These are phyloP conservation scores for Oreotrochilus melanogaster DNA, from an alignment of 2,113 vertebrate species.

Conservation along the genomic window DNA sequence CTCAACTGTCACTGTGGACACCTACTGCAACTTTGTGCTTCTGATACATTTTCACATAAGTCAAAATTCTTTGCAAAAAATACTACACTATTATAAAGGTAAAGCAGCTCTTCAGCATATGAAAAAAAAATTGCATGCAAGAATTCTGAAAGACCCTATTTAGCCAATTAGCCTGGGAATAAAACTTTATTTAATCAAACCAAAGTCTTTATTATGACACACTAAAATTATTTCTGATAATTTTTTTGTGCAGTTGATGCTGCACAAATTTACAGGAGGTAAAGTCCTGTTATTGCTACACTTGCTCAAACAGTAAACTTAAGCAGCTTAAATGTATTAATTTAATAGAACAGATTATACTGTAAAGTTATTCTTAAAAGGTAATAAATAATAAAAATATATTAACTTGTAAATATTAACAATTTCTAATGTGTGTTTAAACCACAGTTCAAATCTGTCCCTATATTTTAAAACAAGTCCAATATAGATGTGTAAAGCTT, in stretches of 20 bases:
- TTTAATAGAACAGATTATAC: neutral
- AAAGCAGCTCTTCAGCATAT: neutral
- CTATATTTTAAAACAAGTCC: neutral
- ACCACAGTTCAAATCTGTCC: neutral
- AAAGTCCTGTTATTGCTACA: neutral
- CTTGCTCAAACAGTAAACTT: neutral
- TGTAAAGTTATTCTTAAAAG: neutral
- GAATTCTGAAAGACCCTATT: neutral
- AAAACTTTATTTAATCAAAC: neutral
- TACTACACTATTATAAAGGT: neutral
- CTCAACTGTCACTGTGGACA: neutral
- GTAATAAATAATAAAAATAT: neutral
- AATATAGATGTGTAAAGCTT: neutral
- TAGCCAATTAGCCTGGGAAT: neutral
- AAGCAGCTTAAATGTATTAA: accelerated
- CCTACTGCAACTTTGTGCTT: neutral
- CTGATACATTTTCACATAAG: neutral
- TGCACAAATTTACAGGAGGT: neutral
- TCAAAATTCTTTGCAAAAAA: neutral
- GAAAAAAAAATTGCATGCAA: accelerated
- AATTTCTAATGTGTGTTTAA: neutral
- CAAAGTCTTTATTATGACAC: neutral
- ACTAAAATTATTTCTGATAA: neutral
- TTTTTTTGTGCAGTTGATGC: neutral
- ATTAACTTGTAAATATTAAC: neutral